phyloP scores from a whole-genome alignment of 2,888 invertebrate species.

The Lobophora halterata region DNA sequence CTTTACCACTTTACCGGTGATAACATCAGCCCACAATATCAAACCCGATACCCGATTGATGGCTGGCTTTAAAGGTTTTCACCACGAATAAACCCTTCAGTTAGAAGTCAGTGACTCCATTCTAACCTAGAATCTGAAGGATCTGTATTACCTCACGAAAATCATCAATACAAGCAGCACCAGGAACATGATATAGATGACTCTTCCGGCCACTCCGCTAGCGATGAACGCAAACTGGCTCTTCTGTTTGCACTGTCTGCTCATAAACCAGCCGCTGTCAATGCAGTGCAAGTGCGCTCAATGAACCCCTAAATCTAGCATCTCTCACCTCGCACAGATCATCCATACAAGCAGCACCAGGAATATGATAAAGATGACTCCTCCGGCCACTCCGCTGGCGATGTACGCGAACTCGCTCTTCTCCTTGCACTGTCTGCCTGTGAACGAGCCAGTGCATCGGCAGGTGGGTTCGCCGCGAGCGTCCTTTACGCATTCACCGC shows the following conservation, averaged over 20 bases:
- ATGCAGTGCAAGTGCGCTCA: no score
- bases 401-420: slow-evolving; percentile 98
- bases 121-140: no score
- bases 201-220: slow-evolving; percentile 96
- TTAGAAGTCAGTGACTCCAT: no score
- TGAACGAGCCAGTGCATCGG: slow-evolving; percentile 94
- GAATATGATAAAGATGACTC: slow-evolving; percentile 96
- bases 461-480: slow-evolving; percentile 91
- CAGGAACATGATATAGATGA: slow-evolving; percentile 94
- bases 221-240: slow-evolving; percentile 98
- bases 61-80: no score
- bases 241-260: slow-evolving; percentile 92
- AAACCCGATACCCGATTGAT: no score
- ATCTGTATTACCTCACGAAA: slow-evolving; percentile 92
- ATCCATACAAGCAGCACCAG: slow-evolving; percentile 97
- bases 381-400: slow-evolving; percentile 95
- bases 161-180: slow-evolving; percentile 98
- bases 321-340: slow-evolving; percentile 92
- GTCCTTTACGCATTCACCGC: slow-evolving; percentile 93
- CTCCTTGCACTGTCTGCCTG: slow-evolving; percentile 92
- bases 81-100: no score
- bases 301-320: no score
- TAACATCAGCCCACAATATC: no score
- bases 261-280: slow-evolving; percentile 95
- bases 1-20: no score